phyloP scores from a whole-genome alignment of 2,797 vertebrate species.

The Myoxocephalus aenaeus region DNA sequence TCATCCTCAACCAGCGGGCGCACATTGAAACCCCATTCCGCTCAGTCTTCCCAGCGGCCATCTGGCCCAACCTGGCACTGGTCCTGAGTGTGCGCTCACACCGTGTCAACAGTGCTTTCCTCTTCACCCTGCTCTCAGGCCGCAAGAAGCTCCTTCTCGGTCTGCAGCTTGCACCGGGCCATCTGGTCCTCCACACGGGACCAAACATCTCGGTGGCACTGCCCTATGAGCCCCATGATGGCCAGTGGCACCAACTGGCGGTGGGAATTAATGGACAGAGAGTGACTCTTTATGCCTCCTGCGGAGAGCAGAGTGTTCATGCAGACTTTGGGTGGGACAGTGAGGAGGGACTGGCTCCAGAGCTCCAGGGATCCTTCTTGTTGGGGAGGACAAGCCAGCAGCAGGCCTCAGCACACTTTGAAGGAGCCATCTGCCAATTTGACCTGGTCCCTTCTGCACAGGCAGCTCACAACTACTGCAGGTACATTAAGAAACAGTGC shows the following conservation, averaged over 20 bases:
- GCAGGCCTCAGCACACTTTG: constrained; percentile 87
- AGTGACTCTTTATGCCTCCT: constrained; percentile 94
- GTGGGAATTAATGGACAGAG: constrained; percentile 88
- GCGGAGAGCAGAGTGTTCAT: constrained; percentile 90
- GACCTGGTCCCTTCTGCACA: constrained; percentile 94
- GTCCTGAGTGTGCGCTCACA: constrained; percentile 96
- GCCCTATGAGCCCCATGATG: constrained; percentile 94
- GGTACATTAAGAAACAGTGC: constrained; percentile 96
- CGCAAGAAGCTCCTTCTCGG: constrained; percentile 93
- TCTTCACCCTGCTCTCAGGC: constrained; percentile 91
- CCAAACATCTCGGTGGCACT: constrained; percentile 92
- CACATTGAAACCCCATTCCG: constrained; percentile 87
- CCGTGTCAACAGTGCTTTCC: constrained; percentile 94
- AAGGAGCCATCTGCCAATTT: constrained; percentile 98
- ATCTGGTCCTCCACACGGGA: constrained; percentile 91
- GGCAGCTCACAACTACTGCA: constrained; percentile 97
- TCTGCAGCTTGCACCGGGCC: constrained; percentile 92
- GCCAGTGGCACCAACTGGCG: constrained; percentile 96
- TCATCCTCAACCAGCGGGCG: constrained; percentile 95
- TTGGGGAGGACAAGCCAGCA: constrained; percentile 91
- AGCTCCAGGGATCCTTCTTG: constrained; percentile 92
- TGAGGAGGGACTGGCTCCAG: constrained; percentile 79
- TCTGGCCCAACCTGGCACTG: constrained; percentile 89
- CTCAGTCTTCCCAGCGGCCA: constrained; percentile 84
- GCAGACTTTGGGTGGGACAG: constrained; percentile 90